Evolutionary conservation across 2,888 invertebrate genomes (phyloP).

Genomic region (Tenthredo notha): DNA sequence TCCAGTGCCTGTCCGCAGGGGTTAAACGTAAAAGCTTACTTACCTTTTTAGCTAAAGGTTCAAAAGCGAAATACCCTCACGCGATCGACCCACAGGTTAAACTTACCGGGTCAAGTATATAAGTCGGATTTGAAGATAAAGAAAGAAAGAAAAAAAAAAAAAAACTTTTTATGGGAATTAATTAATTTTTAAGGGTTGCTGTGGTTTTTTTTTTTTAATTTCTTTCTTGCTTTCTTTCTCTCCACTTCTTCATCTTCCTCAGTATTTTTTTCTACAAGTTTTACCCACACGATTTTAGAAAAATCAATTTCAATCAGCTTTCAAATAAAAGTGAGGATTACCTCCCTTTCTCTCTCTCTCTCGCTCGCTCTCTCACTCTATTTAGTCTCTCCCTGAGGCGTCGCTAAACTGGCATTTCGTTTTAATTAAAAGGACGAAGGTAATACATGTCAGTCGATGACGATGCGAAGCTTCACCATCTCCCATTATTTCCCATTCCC

Average conservation of each 20-base stretch:
- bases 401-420: conserved; percentile 15
- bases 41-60: conserved; percentile 24
- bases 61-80: conserved; percentile 26
- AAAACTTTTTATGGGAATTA: neutral
- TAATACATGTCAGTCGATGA: conserved; percentile 13
- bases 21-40: conserved; percentile 42
- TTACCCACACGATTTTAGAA: neutral
- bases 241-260: neutral
- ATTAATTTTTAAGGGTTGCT: neutral
- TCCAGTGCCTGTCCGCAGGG: conserved; percentile 40
- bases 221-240: neutral
- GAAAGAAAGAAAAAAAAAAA: neutral
- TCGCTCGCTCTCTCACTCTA: too few species aligned
- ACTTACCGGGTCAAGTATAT: neutral
- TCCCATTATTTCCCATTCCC: conserved; percentile 15
- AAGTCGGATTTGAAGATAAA: neutral
- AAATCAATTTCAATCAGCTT: neutral
- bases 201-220: neutral
- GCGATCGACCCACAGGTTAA: conserved; percentile 5
- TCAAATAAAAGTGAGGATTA: neutral
- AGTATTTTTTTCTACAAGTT: neutral
- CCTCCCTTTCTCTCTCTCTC: neutral
- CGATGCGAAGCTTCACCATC: neutral
- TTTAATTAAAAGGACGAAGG: conserved; percentile 23
- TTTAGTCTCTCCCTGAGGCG: too few species aligned